Base-by-base conservation (phyloP, 2,888 invertebrate genomes). In the Lasioglossum pauxillum region DNA sequence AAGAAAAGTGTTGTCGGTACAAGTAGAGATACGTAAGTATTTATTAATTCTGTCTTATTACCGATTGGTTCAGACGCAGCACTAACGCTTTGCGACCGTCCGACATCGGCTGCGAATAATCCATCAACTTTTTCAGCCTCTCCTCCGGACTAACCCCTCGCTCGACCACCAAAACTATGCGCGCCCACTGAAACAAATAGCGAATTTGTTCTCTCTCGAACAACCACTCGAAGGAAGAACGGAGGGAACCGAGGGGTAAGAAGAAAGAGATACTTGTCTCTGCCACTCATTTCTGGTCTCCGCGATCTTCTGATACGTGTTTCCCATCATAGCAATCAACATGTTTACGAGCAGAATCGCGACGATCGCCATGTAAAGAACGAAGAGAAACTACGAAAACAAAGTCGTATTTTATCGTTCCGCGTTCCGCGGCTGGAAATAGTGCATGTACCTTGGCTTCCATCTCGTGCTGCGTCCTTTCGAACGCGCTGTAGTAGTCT, bases 301-400 rank as follows among this genome's bases (percentile, higher is more conserved):
- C 0, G 99, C 99, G 91, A 99, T 99, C 96, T 99, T 98, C 95
- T 99, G 99, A 95, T 99, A 99, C 5, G 99, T 99, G 95, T 99
- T 99, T 0, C 99, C 99, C 99, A 99, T 99, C 99, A 99, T 99
- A 88, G 99, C 99, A 93, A 99, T 99, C 95, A 99, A 96, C 98
- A 99, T 99, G 96, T 99, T 99, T 77, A 99, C 98, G 83, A 99
- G 96, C 53, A 99, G 96, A 84, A 99, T 98, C 0, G 99, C 98
- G 35, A 99, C 99, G 94, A 99, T 98, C 82, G 98, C 98, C 99
- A 99, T 99, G 95, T 99, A 99, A 57, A 99, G 96, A n/a, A 99
- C 98, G 95, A 99, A 99, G 23, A 99, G 96, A 27, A 98, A 96
- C 98, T 98, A 96, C 12, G 95, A 95, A 19, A 38, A 46, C n/a